These are phyloP conservation scores for Melanotus villosus DNA, from an alignment of 2,888 invertebrate genomes.

Conservation along the genomic window DNA sequence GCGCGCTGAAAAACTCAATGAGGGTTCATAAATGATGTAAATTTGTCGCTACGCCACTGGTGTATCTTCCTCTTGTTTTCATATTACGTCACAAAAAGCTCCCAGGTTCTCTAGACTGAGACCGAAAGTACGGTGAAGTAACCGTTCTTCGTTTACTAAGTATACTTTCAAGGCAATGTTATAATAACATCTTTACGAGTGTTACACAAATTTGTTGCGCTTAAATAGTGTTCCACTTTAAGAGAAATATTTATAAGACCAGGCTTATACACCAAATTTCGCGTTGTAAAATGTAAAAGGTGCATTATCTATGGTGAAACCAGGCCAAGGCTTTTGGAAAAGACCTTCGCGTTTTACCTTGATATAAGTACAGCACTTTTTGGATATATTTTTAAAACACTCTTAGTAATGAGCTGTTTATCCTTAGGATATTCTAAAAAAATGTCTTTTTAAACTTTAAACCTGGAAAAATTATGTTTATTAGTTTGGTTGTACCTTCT, in stretches of 20 bases:
- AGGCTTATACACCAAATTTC: constrained; percentile 1
- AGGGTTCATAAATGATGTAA: constrained; percentile 53
- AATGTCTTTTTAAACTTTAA: too few species aligned
- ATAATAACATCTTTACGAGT: constrained; percentile 36
- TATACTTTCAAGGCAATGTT: constrained; percentile 23
- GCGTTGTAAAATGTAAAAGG: constrained; percentile 3
- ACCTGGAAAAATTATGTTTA: too few species aligned
- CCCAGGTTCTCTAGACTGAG: constrained; percentile 24
- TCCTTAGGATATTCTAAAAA: too few species aligned
- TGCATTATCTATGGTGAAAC: constrained; percentile 9
- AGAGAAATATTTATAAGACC: constrained; percentile 25
- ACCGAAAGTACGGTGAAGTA: constrained; percentile 49
- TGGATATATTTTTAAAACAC: too few species aligned
- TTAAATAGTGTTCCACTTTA: constrained; percentile 29
- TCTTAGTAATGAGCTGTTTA: too few species aligned
- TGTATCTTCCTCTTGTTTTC: constrained; percentile 36
- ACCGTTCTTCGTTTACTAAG: constrained; percentile 52
- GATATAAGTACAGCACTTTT: too few species aligned
- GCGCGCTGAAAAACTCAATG: constrained; percentile 57
- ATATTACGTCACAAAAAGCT: constrained; percentile 24
- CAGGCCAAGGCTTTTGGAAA: constrained; percentile 6
- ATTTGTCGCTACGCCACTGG: constrained; percentile 40
- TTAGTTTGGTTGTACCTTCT: too few species aligned
- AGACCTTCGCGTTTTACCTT: neutral
- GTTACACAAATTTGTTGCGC: constrained; percentile 30